Percentiles rank a stretch among this genome's conserved stretches.
These are phyloP conservation scores for Pantherophis guttatus DNA, from an alignment of 2,113 vertebrate species.

Conservation along the genomic window DNA sequence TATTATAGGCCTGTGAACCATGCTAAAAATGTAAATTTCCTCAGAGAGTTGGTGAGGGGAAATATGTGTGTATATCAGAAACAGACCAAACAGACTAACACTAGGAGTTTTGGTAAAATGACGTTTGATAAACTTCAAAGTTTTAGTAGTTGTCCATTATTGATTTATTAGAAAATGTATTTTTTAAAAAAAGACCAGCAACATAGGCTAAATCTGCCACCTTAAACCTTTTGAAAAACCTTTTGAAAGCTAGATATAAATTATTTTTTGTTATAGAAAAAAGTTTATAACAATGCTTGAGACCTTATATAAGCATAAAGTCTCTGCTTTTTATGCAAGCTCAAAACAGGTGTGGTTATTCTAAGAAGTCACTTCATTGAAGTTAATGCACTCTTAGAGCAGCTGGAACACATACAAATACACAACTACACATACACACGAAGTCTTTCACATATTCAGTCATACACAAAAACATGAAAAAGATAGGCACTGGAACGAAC, in stretches of 20 bases:
- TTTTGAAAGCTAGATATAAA: not conserved
- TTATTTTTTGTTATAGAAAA: not conserved
- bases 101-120: not conserved
- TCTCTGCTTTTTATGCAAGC: not conserved
- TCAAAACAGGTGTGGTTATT: not conserved
- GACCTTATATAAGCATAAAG: not conserved
- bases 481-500: not conserved
- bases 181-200: not conserved
- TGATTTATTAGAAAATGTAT: not conserved
- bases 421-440: not conserved
- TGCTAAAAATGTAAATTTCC: not conserved
- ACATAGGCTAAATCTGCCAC: not conserved
- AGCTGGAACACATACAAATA: not conserved
- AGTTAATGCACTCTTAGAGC: not conserved
- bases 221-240: not conserved
- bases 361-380: not conserved
- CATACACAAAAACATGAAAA: not conserved
- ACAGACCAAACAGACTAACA: not conserved
- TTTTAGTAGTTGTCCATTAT: not conserved
- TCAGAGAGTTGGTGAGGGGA: not conserved
- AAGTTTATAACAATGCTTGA: not conserved
- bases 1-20: not conserved
- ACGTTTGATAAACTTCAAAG: not conserved
- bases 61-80: not conserved
- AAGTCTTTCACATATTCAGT: not conserved